phyloP scores from a whole-genome alignment of 1,140 invertebrate genomes.

The Leptopilina boulardi region DNA sequence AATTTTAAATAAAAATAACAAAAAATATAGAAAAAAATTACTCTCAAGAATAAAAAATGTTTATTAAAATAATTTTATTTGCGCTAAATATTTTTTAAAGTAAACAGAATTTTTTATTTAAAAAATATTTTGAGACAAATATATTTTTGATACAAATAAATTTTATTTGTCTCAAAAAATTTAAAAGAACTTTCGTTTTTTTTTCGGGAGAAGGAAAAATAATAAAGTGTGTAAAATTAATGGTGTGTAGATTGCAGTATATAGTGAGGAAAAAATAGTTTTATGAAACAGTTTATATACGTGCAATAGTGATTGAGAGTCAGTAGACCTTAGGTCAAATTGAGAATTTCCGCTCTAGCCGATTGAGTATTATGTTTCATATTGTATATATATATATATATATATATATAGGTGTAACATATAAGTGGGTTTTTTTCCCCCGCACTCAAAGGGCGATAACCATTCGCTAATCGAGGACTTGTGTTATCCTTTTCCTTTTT shows the following conservation, averaged over 20 bases:
- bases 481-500: neutral
- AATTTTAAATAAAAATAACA: too few relatives aligned
- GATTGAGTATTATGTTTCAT: slow-evolving; percentile 28
- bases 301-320: slow-evolving; percentile 3
- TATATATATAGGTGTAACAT: too few relatives aligned
- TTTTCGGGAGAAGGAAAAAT: neutral
- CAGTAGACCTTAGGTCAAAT: slow-evolving; percentile 20
- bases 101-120: too few relatives aligned
- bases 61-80: too few relatives aligned
- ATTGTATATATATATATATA: too few relatives aligned
- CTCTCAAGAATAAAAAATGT: too few relatives aligned
- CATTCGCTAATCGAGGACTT: slow-evolving; percentile 29
- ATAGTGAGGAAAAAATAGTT: slow-evolving; percentile 10
- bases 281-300: neutral
- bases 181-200: neutral
- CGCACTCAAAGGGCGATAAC: slow-evolving; percentile 14
- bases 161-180: too few relatives aligned
- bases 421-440: slow-evolving; percentile 20
- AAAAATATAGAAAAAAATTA: too few relatives aligned
- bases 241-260: neutral
- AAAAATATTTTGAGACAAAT: too few relatives aligned
- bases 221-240: neutral
- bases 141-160: too few relatives aligned
- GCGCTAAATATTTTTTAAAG: too few relatives aligned
- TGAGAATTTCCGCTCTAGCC: slow-evolving; percentile 19